Evolutionary conservation across 2,888 invertebrate genomes (phyloP), one percentile per base, ranked within the genome.

Genomic region (Biston stratarius): DNA sequence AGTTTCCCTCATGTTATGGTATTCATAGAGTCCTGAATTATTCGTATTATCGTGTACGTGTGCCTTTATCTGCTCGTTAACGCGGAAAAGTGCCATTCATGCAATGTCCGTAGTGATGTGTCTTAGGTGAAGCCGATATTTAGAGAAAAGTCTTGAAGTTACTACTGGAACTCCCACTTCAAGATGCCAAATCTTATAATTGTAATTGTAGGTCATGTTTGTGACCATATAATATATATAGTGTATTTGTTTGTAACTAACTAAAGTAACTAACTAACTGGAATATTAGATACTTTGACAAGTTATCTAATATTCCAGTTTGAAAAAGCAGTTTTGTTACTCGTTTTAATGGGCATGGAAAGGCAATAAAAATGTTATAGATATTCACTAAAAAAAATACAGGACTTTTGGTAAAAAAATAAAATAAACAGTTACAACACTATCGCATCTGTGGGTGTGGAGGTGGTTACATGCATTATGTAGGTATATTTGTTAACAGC

Each of bases 61-160:
- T 70, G 73, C 74, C 70, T 76, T 81, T 79, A 80, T 82, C 76
- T 78, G 70, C 74, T 74, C 72, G 75, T 79, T 81, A 81, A 78
- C 75, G 71, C 69, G 74, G 67, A 66, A 74, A 69, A 69, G 63
- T 71, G 60, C 73, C 67, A 61, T 76, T 69, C 65, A 67, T 72
- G 68, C 69, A 67, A 58, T 64, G 53, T 60, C 53, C 52, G 58
- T 66, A 74, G 72, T 64, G 72, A 64, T 69, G 73, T 40, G 24
- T n/a, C 8, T 0, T 36, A n/a, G 14, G 34, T n/a, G 34, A 8
- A 51, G 10, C 11, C 5, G 48, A 52, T n/a, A 36, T 52, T 52
- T 10, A n/a, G 6, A 6, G 8, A 52, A 36, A 38, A 52, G 9
- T 36, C 12, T 52, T 8, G 34, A 45, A 38, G 38, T 38, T 38